Base-by-base conservation (phyloP, 2,888 invertebrate genomes). In the Nomada goodeniana region DNA sequence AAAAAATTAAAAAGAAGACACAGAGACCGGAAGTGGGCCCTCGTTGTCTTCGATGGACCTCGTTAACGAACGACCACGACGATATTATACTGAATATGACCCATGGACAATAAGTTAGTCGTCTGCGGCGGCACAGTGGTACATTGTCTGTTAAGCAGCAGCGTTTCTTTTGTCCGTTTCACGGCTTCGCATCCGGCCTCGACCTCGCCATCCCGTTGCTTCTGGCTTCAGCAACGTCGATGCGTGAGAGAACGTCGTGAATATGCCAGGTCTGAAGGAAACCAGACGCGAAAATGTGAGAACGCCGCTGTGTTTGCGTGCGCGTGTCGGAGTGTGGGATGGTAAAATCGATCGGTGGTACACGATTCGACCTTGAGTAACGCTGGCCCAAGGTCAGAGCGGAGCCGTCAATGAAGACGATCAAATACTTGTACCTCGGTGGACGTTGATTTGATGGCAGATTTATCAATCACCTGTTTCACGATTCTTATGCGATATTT, bases 191-290 rank as follows among this genome's bases (percentile, higher is more conserved):
- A 87, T 87, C 86, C 86, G 86, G 87, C 61, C 73, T 26, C 23
- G 36, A 44, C 69, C 79, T 70, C 65, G 76, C 20, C 50, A 47
- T 67, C 53, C 53, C 44, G 23, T 36, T 50, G 47, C 23, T n/a
- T 2, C 13, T 26, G 26, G 47, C 50, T 60, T 47, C 44, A 36
- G n/a, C 15, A 70, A 42, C 67, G 68, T 29, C 87, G 80, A 74
- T 29, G 87, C 86, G 86, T 83, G 87, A 86, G 87, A 87, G 87
- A 83, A 87, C 71, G 69, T 63, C 59, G 70, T 63, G 68, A 67
- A 59, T 68, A 36, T 50, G 15, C 11, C 47, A 10, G n/a, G 13
- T 57, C 20, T 10, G 15, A 11, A 9, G 4, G n/a, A 7, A 7
- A 5, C 55, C 47, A 57, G 29, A 57, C 63, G 55, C 47, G 65